Base-by-base conservation (phyloP, 2,797 vertebrate genomes). In the Syngnathus acus region DNA sequence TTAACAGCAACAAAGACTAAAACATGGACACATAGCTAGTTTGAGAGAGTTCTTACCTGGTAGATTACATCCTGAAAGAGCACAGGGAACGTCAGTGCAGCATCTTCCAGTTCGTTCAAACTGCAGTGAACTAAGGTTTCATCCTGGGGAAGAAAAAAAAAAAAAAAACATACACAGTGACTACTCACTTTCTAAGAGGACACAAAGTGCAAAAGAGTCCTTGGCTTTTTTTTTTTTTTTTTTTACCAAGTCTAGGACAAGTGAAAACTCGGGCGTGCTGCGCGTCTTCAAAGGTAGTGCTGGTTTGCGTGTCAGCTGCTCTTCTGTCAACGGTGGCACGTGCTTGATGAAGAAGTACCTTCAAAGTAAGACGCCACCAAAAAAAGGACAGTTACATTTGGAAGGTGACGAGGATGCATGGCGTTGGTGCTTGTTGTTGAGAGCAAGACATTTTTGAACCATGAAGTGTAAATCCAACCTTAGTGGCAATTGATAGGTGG, bases 271-370 rank as follows among this genome's bases (percentile, higher is more conserved):
- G 1, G 97, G 97, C 68, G 97, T 97, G 92, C 97, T 99, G 90
- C 97, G 94, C n/a, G 97, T 99, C 90, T 99, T 99, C 77, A 99
- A 82, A 50, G 97, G 97, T 79, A 99, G 92, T 57, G 97, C 97
- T 75, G 97, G 97, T 81, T 99, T 99, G 83, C 97, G 93, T 64
- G 96, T 98, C 70, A 98, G 90, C 78, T 99, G 97, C 78, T 99
- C 97, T 88, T 99, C 97, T 66, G 95, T 98, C 82, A 99, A 88
- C 0, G 95, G 96, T 79, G 97, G 97, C 76, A 99, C 95, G 0
- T 99, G 97, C 80, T 99, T 99, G 87, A 99, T 99, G 90, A 99
- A 99, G 90, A 95, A 98, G 79, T 98, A 99, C 69, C 97, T 99
- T 13, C 19, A 65, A 53, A 23, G 5, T 17, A 45, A 45, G 1